Conservation (phyloP, 2,797 vertebrate genomes). For the Scolopax rusticola region DNA sequence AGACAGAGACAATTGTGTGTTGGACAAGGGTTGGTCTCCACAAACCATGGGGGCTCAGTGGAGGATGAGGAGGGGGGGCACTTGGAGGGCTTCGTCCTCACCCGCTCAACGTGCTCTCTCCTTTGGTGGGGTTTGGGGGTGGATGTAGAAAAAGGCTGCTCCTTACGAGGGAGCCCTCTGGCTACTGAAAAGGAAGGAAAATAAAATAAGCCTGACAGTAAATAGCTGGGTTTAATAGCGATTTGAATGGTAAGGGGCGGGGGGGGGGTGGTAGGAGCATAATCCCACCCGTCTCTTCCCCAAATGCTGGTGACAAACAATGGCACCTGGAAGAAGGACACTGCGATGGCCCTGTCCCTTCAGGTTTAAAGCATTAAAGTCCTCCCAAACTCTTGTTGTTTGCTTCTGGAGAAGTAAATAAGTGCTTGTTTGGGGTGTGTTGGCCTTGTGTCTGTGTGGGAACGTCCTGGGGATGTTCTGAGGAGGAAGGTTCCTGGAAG, state of each 20-base stretch:
- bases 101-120: rapidly evolving
- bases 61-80: background rate
- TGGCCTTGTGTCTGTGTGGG: background rate
- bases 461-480: rapidly evolving
- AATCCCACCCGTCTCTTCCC: background rate
- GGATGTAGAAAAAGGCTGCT: background rate
- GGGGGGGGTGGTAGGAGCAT: background rate
- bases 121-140: background rate
- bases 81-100: rapidly evolving
- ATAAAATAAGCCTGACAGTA: background rate
- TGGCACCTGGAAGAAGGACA: background rate
- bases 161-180: background rate
- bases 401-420: background rate
- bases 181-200: background rate
- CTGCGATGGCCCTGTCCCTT: background rate
- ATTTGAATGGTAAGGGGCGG: background rate
- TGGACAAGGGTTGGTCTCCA: rapidly evolving
- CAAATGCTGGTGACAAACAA: background rate
- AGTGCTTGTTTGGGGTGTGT: background rate
- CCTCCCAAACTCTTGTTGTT: background rate
- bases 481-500: constrained; percentile 19
- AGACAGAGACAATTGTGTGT: background rate
- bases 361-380: background rate
- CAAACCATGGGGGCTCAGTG: background rate
- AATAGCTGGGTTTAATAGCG: background rate